These are phyloP conservation scores for Octodonta nipae DNA, from an alignment of 2,888 invertebrate species.

Conservation along the genomic window DNA sequence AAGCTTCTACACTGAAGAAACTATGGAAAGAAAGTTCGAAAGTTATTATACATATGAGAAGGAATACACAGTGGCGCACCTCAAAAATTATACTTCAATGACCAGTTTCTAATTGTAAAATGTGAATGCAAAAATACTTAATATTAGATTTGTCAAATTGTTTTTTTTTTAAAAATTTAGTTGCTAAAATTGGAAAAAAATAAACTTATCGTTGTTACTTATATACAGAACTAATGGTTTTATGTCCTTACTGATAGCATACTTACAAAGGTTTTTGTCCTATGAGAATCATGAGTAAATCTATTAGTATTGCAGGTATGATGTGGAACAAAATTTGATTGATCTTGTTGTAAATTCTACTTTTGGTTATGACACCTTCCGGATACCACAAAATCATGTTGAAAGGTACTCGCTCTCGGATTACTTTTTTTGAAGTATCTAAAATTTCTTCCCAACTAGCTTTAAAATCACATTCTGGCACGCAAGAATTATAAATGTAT, in stretches of 20 bases:
- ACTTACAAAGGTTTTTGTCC: constrained; percentile 80
- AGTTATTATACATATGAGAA: no score
- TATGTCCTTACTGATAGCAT: not conserved
- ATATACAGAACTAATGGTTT: no score
- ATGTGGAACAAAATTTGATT: constrained; percentile 79
- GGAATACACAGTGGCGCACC: no score
- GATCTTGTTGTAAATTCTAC: constrained; percentile 61
- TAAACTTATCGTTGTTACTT: no score
- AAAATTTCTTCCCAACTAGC: constrained; percentile 83
- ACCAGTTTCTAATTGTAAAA: no score
- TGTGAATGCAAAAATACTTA: no score
- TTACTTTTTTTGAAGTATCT: constrained; percentile 60
- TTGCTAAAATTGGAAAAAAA: no score
- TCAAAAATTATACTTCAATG: no score
- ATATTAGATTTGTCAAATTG: no score
- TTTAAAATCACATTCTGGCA: constrained; percentile 16
- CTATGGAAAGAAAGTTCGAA: no score
- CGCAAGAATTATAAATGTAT: constrained; percentile 15
- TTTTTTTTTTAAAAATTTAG: no score
- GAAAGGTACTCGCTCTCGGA: constrained; percentile 64
- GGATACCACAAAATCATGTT: constrained; percentile 75
- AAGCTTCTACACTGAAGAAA: no score
- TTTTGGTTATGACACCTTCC: constrained; percentile 73
- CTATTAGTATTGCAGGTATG: constrained; percentile 77
- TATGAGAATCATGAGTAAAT: constrained; percentile 58